Evolutionary conservation across 2,888 invertebrate species (phyloP).

Genomic region (Copidosoma aretas): DNA sequence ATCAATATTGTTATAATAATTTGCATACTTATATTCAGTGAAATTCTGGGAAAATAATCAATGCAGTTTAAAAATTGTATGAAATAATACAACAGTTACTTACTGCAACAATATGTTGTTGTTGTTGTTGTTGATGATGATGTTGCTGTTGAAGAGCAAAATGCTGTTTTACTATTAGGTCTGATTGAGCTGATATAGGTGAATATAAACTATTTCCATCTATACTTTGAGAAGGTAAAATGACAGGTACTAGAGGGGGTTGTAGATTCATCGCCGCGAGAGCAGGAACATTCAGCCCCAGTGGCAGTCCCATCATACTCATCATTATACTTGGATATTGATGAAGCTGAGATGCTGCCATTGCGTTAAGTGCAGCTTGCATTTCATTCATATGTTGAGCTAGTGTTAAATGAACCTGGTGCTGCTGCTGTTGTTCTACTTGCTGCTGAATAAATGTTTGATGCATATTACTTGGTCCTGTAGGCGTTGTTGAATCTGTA

Average conservation of each 20-base stretch:
- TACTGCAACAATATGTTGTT: conserved; percentile 66
- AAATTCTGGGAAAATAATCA: no score
- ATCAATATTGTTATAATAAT: no score
- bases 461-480: conserved; percentile 47
- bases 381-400: conserved; percentile 84
- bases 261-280: conserved; percentile 94
- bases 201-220: conserved; percentile 64
- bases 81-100: no score
- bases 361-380: conserved; percentile 83
- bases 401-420: conserved; percentile 62
- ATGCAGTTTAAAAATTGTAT: no score
- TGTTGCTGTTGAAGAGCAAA: conserved; percentile 69
- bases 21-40: no score
- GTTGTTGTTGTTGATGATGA: conserved; percentile 67
- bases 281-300: conserved; percentile 80
- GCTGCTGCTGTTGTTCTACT: conserved; percentile 53
- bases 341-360: conserved; percentile 77
- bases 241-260: conserved; percentile 87
- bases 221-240: conserved; percentile 85
- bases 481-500: conserved; percentile 64
- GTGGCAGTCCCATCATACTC: conserved; percentile 81
- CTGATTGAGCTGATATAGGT: conserved; percentile 59
- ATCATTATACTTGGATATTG: conserved; percentile 93
- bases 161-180: conserved; percentile 75
- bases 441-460: conserved; percentile 52